These are phyloP conservation scores for Psephotus haematonotus DNA, from an alignment of 2,113 vertebrate genomes.

Conservation along the genomic window DNA sequence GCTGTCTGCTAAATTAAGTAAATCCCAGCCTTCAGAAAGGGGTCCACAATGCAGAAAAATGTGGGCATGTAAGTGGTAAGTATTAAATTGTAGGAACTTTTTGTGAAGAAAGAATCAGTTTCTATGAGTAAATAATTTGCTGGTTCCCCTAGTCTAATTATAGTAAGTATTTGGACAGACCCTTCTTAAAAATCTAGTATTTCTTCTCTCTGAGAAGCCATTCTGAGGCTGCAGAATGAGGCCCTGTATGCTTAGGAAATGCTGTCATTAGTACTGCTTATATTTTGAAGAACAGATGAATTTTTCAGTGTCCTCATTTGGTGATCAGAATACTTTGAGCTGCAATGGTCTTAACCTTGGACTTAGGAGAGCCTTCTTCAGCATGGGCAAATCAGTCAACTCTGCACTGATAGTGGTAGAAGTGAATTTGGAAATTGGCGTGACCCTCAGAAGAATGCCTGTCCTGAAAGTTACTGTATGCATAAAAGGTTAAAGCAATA, in stretches of 20 bases:
- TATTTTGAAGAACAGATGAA: background rate
- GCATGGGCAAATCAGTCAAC: background rate
- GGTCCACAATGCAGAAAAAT: background rate
- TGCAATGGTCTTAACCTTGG: background rate
- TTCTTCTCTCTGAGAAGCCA: background rate
- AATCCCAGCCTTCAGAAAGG: background rate
- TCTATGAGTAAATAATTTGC: background rate
- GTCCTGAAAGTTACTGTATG: background rate
- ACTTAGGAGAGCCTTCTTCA: background rate
- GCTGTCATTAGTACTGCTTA: background rate
- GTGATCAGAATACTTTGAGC: background rate
- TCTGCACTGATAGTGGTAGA: background rate
- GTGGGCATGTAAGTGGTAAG: background rate
- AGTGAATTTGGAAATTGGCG: background rate
- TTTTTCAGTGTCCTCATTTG: fast-evolving
- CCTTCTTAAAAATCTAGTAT: background rate
- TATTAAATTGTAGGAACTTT: background rate
- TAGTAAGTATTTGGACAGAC: background rate
- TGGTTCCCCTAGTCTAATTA: background rate
- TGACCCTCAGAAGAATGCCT: background rate
- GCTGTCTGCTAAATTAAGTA: background rate
- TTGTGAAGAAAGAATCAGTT: background rate
- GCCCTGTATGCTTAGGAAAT: background rate
- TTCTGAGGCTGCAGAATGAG: background rate
- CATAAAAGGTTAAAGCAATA: background rate